Base-by-base conservation (phyloP, 2,888 invertebrate species). In the Synergus itoensis region DNA sequence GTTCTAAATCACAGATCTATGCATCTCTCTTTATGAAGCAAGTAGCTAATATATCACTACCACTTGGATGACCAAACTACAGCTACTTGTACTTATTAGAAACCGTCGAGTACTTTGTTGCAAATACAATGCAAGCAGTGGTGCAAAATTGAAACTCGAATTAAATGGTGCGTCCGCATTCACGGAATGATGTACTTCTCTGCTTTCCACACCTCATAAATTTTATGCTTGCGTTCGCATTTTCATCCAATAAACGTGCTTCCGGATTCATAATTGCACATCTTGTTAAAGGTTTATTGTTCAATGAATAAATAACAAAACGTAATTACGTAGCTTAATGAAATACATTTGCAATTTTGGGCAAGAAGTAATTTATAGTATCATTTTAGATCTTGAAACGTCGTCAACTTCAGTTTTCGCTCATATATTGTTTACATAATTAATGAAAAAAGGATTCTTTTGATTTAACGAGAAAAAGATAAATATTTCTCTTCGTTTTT, bases 181-280 rank as follows among this genome's bases (percentile, higher is more conserved):
- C 5, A 21, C 62, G 28, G 62, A 62, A 62, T 62, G 62, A 62
- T 73, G 53, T 73, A 73, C 53, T 21, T 14, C 67, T 67, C 28
- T 62, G 67, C 14, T 21, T 67, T 67, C 45, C 18, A 57, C 73
- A 73, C 73, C 73, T 53, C 73, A 73, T 73, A 73, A 73, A 73
- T 73, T 73, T 73, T 40, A 73, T 12, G 53, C 36, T 53, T 73
- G 73, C 73, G 53, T 73, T 73, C 40, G 53, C 53, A 73, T 53
- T 73, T 53, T 28, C 53, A n/a, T 36, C 28, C 53, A 73, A 73
- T 73, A 53, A 57, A n/a, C 36, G 36, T 73, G 73, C 36, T 57
- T 73, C 36, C 18, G 73, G 53, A 73, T 73, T 73, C 48, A 73
- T 73, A 73, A 73, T 57, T 18, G 18, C 53, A 57, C 53, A 40